A percentile compares a stretch with the other conserved stretches of the same genome.
phyloP scores from a whole-genome alignment of 2,113 vertebrate species.

The Phoxinus phoxinus region DNA sequence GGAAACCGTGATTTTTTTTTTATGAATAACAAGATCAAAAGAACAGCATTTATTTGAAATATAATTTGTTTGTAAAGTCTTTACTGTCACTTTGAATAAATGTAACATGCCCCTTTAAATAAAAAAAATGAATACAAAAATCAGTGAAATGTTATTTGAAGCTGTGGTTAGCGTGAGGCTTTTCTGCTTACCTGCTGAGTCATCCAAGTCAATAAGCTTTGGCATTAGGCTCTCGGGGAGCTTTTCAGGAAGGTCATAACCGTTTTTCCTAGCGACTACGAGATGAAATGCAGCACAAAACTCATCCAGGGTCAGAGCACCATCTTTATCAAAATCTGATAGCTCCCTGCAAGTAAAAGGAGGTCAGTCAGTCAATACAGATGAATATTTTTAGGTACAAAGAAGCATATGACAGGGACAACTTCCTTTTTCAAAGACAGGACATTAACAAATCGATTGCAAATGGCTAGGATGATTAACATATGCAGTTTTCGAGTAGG shows the following conservation, averaged over 20 bases:
- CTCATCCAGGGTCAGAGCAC: slow-evolving; percentile 95
- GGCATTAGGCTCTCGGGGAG: slow-evolving; percentile 99
- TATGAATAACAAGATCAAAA: background rate
- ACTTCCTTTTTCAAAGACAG: slow-evolving; percentile 37
- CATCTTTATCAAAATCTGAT: slow-evolving; percentile 99
- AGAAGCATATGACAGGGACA: background rate
- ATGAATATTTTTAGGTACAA: background rate
- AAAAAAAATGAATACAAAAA: background rate
- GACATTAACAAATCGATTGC: slow-evolving; percentile 8
- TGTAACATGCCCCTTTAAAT: background rate
- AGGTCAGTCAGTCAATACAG: slow-evolving; percentile 4
- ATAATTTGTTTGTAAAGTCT: background rate
- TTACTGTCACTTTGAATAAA: background rate
- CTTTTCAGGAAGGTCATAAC: slow-evolving; percentile 98
- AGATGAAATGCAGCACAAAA: slow-evolving; percentile 99
- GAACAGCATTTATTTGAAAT: background rate
- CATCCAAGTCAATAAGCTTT: slow-evolving; percentile 98
- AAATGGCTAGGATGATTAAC: background rate
- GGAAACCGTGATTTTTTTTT: background rate
- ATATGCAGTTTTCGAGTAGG: background rate
- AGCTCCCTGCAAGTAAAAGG: slow-evolving; percentile 84
- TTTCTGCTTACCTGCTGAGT: slow-evolving; percentile 85
- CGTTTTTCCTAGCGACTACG: slow-evolving; percentile 97
- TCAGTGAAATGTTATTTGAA: background rate
- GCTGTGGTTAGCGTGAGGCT: background rate